Evolutionary conservation across 2,113 vertebrate genomes (phyloP).

Genomic region (Acrocephalus kingi): DNA sequence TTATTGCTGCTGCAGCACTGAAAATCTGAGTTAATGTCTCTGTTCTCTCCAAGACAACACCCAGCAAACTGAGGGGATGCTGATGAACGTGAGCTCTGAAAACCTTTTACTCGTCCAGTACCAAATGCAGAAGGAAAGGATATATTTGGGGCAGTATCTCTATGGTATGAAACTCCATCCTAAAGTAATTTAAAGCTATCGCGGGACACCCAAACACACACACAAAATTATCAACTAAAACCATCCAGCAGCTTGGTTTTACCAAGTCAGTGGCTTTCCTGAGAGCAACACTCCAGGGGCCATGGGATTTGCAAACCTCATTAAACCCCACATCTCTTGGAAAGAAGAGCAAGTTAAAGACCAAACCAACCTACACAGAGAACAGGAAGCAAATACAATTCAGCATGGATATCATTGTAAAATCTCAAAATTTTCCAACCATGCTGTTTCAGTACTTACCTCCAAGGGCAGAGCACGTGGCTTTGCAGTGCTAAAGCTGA

Average conservation of each 20-base stretch:
- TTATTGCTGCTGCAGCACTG: not conserved
- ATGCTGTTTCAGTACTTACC: not conserved
- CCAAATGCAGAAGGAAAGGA: conserved; percentile 16
- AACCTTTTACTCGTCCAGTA: conserved; percentile 35
- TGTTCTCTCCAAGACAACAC: conserved; percentile 15
- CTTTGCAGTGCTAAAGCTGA: not conserved
- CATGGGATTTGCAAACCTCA: not conserved
- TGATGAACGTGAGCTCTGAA: conserved; percentile 36
- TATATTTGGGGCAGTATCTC: conserved; percentile 9
- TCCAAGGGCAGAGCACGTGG: not conserved
- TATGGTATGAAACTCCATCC: not conserved
- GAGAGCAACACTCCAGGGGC: fast-evolving
- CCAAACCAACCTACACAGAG: not conserved
- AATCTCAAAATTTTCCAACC: not conserved
- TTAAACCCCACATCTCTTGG: not conserved
- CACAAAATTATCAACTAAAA: not conserved
- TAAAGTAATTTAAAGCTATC: not conserved
- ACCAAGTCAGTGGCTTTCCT: not conserved
- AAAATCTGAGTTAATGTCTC: not conserved
- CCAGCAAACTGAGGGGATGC: not conserved
- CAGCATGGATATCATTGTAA: fast-evolving
- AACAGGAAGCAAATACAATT: not conserved
- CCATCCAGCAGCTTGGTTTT: fast-evolving
- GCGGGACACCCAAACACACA: fast-evolving
- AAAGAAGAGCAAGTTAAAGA: not conserved